Evolutionary conservation across 1,140 invertebrate species (phyloP).

Genomic region (Cylas formicarius): DNA sequence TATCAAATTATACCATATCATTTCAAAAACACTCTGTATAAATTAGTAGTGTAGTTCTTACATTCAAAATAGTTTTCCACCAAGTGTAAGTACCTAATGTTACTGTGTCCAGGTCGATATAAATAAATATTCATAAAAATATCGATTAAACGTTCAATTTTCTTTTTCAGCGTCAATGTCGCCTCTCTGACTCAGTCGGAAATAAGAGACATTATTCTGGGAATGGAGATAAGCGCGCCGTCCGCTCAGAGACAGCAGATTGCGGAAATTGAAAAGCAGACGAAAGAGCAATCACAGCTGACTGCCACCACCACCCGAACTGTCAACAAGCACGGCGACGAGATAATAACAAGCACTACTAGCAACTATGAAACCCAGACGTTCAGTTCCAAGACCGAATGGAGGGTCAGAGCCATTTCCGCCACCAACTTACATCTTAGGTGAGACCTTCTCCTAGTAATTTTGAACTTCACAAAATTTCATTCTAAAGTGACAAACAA

Average conservation of each 20-base stretch:
- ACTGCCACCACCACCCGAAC: constrained; percentile 97
- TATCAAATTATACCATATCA: too few relatives aligned
- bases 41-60: too few relatives aligned
- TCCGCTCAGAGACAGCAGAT: constrained; percentile 98
- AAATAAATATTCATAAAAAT: background rate
- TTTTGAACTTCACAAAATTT: too few relatives aligned
- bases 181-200: constrained; percentile 98
- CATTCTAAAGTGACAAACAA: too few relatives aligned
- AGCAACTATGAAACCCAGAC: constrained; percentile 98
- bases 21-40: too few relatives aligned
- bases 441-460: too few relatives aligned
- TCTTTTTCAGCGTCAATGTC: constrained; percentile 77
- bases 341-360: constrained; percentile 98
- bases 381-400: constrained; percentile 98
- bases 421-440: constrained; percentile 93
- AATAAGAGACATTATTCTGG: constrained; percentile 98
- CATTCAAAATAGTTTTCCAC: too few relatives aligned
- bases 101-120: background rate
- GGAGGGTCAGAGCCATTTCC: constrained; percentile 95
- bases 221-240: constrained; percentile 99
- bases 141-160: background rate
- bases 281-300: constrained; percentile 96
- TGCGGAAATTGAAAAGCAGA: constrained; percentile 99
- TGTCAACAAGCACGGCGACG: constrained; percentile 99
- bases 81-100: background rate